Evolutionary conservation across 2,113 vertebrate genomes (phyloP).

Genomic region (Catharus fuscescens): DNA sequence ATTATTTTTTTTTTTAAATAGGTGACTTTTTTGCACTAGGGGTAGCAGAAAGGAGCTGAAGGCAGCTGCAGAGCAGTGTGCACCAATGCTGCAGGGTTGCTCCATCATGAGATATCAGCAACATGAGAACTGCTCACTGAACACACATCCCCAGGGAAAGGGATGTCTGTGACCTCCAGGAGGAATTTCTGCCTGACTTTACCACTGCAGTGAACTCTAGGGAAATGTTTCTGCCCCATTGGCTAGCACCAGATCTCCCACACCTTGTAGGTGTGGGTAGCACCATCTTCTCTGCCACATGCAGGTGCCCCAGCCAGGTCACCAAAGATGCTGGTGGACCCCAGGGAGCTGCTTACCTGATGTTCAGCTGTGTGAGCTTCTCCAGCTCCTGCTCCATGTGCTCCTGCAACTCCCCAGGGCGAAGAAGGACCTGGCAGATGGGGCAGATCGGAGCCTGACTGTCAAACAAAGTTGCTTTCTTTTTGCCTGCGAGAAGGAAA

Average conservation of each 20-base stretch:
- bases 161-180: accelerated
- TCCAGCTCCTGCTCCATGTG: constrained; percentile 99
- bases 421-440: constrained; percentile 95
- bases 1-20: constrained; percentile 26
- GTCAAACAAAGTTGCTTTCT: constrained; percentile 98
- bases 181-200: background rate
- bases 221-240: background rate
- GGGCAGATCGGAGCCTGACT: constrained; percentile 97
- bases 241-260: background rate
- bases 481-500: constrained; percentile 86
- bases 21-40: background rate
- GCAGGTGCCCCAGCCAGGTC: accelerated
- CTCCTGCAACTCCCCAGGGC: constrained; percentile 94
- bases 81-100: background rate
- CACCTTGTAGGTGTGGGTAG: background rate
- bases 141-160: accelerated
- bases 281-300: background rate
- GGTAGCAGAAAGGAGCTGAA: constrained; percentile 6
- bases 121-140: background rate
- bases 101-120: accelerated
- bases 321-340: background rate
- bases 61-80: background rate
- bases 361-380: constrained; percentile 88
- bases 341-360: constrained; percentile 82
- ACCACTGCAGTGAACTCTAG: background rate